Percentiles rank a stretch among this genome's conserved stretches.
These are phyloP conservation scores for Drosophila tripunctata DNA, from an alignment of 2,888 invertebrate genomes.

Conservation along the genomic window DNA sequence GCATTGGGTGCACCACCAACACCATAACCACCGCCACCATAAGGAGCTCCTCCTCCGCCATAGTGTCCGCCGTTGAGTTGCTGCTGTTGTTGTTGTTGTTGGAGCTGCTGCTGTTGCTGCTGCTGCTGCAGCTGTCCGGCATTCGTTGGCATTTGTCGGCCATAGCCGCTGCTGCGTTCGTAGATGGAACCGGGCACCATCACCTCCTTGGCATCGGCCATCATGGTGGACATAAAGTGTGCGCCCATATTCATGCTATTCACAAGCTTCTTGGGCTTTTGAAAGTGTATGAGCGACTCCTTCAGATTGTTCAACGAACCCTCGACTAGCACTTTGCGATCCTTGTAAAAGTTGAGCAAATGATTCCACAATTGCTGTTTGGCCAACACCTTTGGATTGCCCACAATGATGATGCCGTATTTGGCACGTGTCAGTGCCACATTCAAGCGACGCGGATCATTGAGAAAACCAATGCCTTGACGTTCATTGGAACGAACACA, in stretches of 20 bases:
- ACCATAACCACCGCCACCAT: conserved; percentile 17
- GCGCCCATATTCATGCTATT: conserved; percentile 97
- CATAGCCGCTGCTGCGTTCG: conserved; percentile 88
- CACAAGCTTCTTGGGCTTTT: conserved; percentile 97
- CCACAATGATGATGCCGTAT: conserved; percentile 98
- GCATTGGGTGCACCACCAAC: conserved; percentile 21
- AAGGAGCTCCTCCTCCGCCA: not conserved
- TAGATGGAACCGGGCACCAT: conserved; percentile 97
- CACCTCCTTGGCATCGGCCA: conserved; percentile 98
- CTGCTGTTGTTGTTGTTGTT: conserved; percentile 23
- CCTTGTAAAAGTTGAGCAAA: conserved; percentile 97
- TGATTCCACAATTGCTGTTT: conserved; percentile 99
- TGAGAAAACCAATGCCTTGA: conserved; percentile 98
- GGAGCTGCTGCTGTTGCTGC: not conserved
- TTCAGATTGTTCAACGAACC: conserved; percentile 98
- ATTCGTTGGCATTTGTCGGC: conserved; percentile 59
- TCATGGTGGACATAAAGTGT: conserved; percentile 98
- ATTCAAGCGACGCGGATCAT: conserved; percentile 98
- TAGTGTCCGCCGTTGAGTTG: not conserved
- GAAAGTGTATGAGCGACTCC: conserved; percentile 97
- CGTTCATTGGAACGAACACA: conserved; percentile 99
- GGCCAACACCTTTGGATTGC: conserved; percentile 99
- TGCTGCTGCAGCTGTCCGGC: conserved; percentile 9
- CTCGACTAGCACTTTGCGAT: conserved; percentile 96
- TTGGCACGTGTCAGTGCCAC: conserved; percentile 99